These are phyloP conservation scores for Ranitomeya variabilis DNA, from an alignment of 2,113 vertebrate genomes.

Conservation along the genomic window DNA sequence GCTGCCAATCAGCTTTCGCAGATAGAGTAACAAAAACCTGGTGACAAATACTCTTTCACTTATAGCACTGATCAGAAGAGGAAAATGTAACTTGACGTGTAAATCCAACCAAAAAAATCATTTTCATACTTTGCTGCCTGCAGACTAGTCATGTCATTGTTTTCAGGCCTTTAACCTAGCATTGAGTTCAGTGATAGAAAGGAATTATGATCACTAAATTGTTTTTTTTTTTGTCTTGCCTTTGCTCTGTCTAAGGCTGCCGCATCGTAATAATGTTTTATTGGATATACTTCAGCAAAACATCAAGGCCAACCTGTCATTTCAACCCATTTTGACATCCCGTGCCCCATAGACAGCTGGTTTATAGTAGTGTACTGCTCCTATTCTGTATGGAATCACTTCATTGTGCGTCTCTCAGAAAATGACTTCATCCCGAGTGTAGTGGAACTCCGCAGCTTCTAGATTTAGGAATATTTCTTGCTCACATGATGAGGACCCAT, in stretches of 20 bases:
- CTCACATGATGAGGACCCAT: neutral
- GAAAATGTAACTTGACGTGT: neutral
- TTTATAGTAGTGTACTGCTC: neutral
- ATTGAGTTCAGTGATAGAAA: neutral
- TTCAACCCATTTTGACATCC: conserved; percentile 34
- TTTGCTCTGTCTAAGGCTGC: neutral
- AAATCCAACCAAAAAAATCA: neutral
- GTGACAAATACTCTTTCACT: neutral
- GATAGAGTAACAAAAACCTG: too few species aligned
- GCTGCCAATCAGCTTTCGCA: too few species aligned
- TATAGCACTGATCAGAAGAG: neutral
- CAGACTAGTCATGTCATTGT: neutral
- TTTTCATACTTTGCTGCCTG: neutral
- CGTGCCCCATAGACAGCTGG: conserved; percentile 26
- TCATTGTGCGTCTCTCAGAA: neutral
- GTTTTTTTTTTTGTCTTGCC: neutral
- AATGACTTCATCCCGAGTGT: neutral
- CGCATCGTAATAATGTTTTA: neutral
- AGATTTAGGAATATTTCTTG: neutral
- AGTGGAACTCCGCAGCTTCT: neutral
- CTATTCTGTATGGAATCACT: conserved; percentile 17
- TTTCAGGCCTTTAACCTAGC: neutral
- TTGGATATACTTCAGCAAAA: conserved; percentile 12
- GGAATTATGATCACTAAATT: neutral
- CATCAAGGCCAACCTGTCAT: conserved; percentile 27